Evolutionary conservation across 2,113 vertebrate species (phyloP).

Genomic region (Centropus bengalensis): DNA sequence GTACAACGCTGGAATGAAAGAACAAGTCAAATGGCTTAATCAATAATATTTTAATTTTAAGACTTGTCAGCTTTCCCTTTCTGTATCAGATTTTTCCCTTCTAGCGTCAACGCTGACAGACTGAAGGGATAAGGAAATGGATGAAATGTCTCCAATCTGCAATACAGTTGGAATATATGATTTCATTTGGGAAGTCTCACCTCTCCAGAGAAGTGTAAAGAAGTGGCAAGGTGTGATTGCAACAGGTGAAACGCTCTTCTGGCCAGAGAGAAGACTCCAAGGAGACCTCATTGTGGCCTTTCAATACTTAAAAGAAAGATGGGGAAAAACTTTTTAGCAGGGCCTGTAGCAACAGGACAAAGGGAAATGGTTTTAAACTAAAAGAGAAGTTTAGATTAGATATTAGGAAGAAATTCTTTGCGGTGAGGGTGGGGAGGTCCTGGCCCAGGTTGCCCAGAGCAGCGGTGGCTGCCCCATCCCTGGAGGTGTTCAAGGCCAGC

Average conservation of each 20-base stretch:
- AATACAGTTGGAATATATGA: conserved; percentile 5
- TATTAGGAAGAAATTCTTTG: no score
- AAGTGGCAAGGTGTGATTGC: background rate
- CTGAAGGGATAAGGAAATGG: conserved; percentile 23
- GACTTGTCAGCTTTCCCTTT: conserved; percentile 52
- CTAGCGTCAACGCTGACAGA: conserved; percentile 43
- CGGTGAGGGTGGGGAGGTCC: no score
- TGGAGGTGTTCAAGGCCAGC: no score
- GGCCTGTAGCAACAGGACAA: no score
- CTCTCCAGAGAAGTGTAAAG: background rate
- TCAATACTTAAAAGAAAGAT: no score
- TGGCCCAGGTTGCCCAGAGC: no score
- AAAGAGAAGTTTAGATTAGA: no score
- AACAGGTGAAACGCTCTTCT: conserved; percentile 17
- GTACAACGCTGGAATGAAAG: conserved; percentile 56
- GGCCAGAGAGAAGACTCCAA: background rate
- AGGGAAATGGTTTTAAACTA: no score
- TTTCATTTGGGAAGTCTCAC: conserved; percentile 44
- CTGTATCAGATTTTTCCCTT: background rate
- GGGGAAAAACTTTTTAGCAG: no score
- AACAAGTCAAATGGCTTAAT: conserved; percentile 60
- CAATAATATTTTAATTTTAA: conserved; percentile 64
- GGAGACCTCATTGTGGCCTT: no score
- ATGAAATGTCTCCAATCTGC: conserved; percentile 22
- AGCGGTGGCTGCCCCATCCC: no score